These are phyloP conservation scores for Drosophila phalerata DNA, from an alignment of 2,888 invertebrate genomes.

Conservation along the genomic window DNA sequence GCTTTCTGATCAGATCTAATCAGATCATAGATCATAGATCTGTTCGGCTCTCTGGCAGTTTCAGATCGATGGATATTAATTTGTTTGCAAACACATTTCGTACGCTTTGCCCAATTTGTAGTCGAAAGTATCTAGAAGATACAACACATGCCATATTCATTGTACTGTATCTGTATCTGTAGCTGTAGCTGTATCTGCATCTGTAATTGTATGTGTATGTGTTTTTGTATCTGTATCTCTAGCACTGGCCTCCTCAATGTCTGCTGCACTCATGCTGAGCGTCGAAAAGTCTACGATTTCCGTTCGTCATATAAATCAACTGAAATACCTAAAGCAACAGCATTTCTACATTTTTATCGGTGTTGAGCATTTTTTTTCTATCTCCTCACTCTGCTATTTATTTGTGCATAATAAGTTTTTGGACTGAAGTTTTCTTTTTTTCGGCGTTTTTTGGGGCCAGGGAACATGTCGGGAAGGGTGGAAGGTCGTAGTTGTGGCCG, in stretches of 20 bases:
- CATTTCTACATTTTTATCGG: constrained; percentile 61
- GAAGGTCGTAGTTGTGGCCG: constrained; percentile 6
- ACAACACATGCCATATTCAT: constrained; percentile 46
- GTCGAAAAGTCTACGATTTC: constrained; percentile 83
- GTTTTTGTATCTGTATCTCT: constrained; percentile 27
- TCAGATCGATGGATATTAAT: constrained; percentile 78
- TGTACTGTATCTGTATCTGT: constrained; percentile 14
- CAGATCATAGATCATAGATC: constrained; percentile 64
- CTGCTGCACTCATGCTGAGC: constrained; percentile 81
- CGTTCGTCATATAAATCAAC: constrained; percentile 79
- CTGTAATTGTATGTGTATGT: no score
- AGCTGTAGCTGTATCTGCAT: constrained; percentile 8
- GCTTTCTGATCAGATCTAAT: constrained; percentile 15
- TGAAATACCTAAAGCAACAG: constrained; percentile 53
- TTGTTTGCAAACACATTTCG: constrained; percentile 79
- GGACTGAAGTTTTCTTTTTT: constrained; percentile 14
- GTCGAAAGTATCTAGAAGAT: constrained; percentile 55
- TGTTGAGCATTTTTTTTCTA: constrained; percentile 45
- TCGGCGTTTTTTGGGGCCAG: neutral
- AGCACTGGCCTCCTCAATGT: constrained; percentile 59
- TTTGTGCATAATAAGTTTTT: constrained; percentile 79
- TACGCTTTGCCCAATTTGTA: constrained; percentile 70
- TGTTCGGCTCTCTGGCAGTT: constrained; percentile 47
- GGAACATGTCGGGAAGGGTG: constrained; percentile 1
- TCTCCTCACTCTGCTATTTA: constrained; percentile 57